Evolutionary conservation across 1,140 invertebrate genomes (phyloP), one percentile per base, ranked within the genome.

Genomic region (Tetraneura akinire): DNA sequence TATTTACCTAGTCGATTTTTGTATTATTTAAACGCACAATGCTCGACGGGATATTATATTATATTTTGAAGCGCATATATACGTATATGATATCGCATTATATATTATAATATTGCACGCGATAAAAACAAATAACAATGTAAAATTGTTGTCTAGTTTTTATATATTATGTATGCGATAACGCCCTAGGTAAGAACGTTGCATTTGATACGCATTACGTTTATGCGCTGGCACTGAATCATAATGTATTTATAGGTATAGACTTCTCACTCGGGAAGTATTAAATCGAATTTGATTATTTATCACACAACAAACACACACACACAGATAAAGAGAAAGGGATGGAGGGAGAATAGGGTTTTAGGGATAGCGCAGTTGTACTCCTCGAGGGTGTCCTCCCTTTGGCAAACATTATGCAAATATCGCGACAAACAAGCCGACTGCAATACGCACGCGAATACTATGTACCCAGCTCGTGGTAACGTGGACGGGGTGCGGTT

Each of bases 241-340:
- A 42, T 76, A 57, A 76, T 57, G 73, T 57, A 74, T 74, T 55
- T 74, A 53, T 74, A 74, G 21, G 37, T 68, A 68, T 45, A 8
- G 18, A 11, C 70, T 53, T 73, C 26, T 57, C 32, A 13, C 32
- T 16, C 32, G 13, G 32, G 29, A 76, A 23, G 29, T 26, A 55
- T 57, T 37, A 60, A 76, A 55, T 76, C 53, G 53, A 55, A 76
- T 57, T 57, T 57, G 73, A 76, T 76, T 76, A 76, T 57, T 37
- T 57, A 57, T 57, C 32, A 37, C 32, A 37, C 32, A 37, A n/a
- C n/a, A n/a, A n/a, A n/a, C n/a, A n/a, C n/a, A n/a, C n/a, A n/a
- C n/a, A n/a, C n/a, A n/a, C n/a, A n/a, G n/a, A n/a, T n/a, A n/a
- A n/a, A n/a, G n/a, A n/a, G n/a, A n/a, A n/a, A 37, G 32, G 8